These are phyloP conservation scores for Chloroclystis v-ata DNA, from an alignment of 2,888 invertebrate genomes.

Conservation along the genomic window DNA sequence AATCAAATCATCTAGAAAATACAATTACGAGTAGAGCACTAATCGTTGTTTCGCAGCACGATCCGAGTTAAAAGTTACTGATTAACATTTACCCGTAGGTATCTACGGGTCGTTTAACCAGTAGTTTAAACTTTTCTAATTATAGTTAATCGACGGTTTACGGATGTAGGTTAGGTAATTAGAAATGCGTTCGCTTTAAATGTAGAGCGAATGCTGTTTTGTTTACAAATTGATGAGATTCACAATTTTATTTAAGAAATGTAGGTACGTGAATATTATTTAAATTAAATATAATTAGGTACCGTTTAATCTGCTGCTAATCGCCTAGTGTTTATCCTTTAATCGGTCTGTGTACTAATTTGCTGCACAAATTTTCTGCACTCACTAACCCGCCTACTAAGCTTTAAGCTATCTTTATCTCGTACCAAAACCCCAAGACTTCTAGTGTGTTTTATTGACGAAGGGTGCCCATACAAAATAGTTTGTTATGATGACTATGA, in stretches of 20 bases:
- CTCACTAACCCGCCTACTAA: too few relatives aligned
- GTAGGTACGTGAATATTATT: not conserved
- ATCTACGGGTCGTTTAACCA: constrained; percentile 26
- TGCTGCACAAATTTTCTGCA: too few relatives aligned
- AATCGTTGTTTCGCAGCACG: constrained; percentile 57
- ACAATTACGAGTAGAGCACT: constrained; percentile 54
- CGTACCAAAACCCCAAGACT: too few relatives aligned
- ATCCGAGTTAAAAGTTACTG: constrained; percentile 53
- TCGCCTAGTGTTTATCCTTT: too few relatives aligned
- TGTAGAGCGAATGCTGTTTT: constrained; percentile 11
- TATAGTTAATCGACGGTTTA: constrained; percentile 56
- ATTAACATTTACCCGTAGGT: constrained; percentile 48
- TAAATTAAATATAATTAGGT: too few relatives aligned
- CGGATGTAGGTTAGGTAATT: constrained; percentile 36
- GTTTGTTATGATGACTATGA: too few relatives aligned
- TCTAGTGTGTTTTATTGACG: too few relatives aligned
- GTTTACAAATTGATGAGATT: constrained; percentile 12
- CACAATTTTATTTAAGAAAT: not conserved
- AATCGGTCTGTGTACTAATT: too few relatives aligned
- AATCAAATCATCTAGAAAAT: constrained; percentile 44
- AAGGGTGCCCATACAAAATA: too few relatives aligned
- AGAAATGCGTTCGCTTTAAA: constrained; percentile 20
- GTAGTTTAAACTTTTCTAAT: constrained; percentile 65
- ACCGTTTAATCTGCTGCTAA: too few relatives aligned
- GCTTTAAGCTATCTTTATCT: too few relatives aligned